A percentile compares a stretch with the other conserved stretches of the same genome.
These are phyloP conservation scores for Eristalinus sepulchralis DNA, from an alignment of 2,888 invertebrate species.

Conservation along the genomic window DNA sequence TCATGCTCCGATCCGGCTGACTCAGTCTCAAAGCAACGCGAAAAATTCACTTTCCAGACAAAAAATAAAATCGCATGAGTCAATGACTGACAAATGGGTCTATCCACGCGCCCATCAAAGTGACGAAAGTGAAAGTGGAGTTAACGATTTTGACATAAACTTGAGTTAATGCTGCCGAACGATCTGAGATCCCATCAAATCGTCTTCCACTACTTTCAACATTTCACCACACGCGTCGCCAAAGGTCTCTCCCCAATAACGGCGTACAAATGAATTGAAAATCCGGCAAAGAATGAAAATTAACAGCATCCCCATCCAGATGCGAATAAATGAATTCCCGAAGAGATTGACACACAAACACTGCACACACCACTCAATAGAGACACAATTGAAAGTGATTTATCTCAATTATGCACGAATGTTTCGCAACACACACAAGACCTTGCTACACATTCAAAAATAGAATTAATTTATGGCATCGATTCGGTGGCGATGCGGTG, in stretches of 20 bases:
- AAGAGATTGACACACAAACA: not conserved
- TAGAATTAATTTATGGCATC: conserved; percentile 22
- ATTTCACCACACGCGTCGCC: not conserved
- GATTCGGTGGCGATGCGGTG: not conserved
- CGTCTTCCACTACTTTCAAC: no score
- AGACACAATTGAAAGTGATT: not conserved
- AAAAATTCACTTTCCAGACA: not conserved
- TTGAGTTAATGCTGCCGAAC: not conserved
- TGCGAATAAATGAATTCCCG: not conserved
- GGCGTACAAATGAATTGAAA: not conserved
- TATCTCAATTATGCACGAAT: conserved; percentile 17
- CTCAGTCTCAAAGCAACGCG: not conserved
- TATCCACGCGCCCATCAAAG: not conserved
- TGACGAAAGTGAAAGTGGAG: not conserved
- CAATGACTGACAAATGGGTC: not conserved
- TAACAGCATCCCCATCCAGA: not conserved
- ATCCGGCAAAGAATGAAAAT: not conserved
- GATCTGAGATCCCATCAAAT: not conserved
- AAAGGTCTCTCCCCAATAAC: not conserved
- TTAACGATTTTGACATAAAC: not conserved
- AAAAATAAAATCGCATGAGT: not conserved
- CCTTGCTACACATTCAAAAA: conserved; percentile 13
- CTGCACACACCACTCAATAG: not conserved
- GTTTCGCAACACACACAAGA: not conserved
- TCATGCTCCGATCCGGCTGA: not conserved